Evolutionary conservation across 2,888 invertebrate genomes (phyloP).

Genomic region (Erebia palarica): DNA sequence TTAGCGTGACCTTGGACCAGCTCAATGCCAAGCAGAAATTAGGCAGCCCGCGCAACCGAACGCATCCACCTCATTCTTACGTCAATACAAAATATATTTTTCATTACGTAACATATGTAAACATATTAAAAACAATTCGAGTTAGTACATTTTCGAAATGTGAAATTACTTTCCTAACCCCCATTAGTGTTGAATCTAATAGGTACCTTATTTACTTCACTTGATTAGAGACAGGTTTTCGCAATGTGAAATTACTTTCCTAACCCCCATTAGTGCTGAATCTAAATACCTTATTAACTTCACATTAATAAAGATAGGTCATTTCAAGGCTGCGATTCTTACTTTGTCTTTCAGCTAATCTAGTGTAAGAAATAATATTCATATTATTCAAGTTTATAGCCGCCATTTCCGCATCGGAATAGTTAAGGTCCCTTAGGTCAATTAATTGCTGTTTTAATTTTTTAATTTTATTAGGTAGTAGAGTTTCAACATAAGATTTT

Average conservation of each 20-base stretch:
- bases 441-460: conserved; percentile 18
- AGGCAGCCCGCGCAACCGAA: conserved; percentile 44
- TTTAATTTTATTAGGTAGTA: neutral
- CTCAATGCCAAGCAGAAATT: conserved; percentile 76
- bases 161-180: neutral
- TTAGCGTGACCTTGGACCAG: conserved; percentile 69
- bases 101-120: conserved; percentile 30
- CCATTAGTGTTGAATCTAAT: neutral
- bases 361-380: conserved; percentile 15
- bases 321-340: too few species aligned
- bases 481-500: neutral
- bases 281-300: neutral
- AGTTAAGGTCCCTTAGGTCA: conserved; percentile 26
- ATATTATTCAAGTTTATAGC: conserved; percentile 9
- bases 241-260: neutral
- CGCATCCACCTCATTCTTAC: conserved; percentile 55
- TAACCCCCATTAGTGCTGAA: neutral
- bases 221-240: neutral
- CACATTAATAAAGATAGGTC: too few species aligned
- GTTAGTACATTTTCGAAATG: neutral
- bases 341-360: neutral
- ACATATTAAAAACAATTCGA: conserved; percentile 14
- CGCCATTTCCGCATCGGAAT: conserved; percentile 19
- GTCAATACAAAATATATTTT: conserved; percentile 43
- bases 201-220: too few species aligned